Percentiles rank a stretch among this genome's conserved stretches.
These are phyloP conservation scores for Apogon talboti DNA, from an alignment of 2,797 vertebrate genomes.

Conservation along the genomic window DNA sequence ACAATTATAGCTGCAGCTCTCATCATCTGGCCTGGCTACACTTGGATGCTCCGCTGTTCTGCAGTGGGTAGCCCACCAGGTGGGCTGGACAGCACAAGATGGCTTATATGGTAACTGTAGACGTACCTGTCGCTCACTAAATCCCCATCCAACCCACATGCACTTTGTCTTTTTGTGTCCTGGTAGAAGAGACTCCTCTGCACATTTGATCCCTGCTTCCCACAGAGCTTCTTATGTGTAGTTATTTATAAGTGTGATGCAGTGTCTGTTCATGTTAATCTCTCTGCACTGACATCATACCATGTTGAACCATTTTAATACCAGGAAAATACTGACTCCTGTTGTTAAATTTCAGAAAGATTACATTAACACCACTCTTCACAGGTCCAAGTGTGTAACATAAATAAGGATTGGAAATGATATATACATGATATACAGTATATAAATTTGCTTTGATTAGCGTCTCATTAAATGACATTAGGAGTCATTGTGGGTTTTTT, in stretches of 20 bases:
- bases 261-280: neutral
- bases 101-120: slow-evolving; percentile 25
- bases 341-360: too few species aligned
- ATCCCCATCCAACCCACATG: neutral
- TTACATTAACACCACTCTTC: too few species aligned
- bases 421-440: too few species aligned
- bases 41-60: slow-evolving; percentile 47
- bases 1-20: slow-evolving; percentile 57
- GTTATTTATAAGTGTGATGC: too few species aligned
- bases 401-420: too few species aligned
- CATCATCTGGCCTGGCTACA: slow-evolving; percentile 61
- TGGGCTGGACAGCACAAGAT: slow-evolving; percentile 37
- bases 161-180: neutral
- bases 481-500: too few species aligned
- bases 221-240: neutral
- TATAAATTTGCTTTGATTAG: too few species aligned
- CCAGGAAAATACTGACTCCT: too few species aligned
- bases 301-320: too few species aligned
- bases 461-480: too few species aligned
- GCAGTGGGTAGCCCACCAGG: slow-evolving; percentile 46
- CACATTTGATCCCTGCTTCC: neutral
- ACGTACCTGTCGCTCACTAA: neutral
- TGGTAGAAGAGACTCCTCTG: neutral
- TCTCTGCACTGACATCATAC: neutral
- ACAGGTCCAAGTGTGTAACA: too few species aligned